These are phyloP conservation scores for Cydia pomonella DNA, from an alignment of 1,140 invertebrate genomes.

Conservation along the genomic window DNA sequence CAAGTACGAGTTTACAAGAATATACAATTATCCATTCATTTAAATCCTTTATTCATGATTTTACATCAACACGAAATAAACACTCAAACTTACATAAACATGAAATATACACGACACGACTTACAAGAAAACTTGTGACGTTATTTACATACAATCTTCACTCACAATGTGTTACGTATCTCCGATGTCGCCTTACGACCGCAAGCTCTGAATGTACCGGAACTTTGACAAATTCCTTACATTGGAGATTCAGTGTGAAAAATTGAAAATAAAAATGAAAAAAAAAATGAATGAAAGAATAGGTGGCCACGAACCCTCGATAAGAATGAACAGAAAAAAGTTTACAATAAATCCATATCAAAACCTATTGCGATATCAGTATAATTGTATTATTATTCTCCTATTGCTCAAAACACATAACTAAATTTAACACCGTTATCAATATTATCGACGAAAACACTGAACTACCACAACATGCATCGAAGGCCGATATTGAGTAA, in stretches of 20 bases:
- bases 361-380: conserved; percentile 1
- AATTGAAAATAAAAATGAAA: no score
- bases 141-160: not conserved
- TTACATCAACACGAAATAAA: not conserved
- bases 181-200: not conserved
- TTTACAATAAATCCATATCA: not conserved
- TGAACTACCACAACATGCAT: not conserved
- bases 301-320: not conserved
- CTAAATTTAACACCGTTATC: not conserved
- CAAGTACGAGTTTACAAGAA: not conserved
- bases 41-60: not conserved
- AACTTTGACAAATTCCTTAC: no score
- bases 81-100: not conserved
- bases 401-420: not conserved
- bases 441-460: not conserved
- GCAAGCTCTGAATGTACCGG: no score
- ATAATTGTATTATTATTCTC: not conserved
- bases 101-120: not conserved
- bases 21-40: not conserved
- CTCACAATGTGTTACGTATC: not conserved
- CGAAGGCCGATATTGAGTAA: not conserved
- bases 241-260: no score
- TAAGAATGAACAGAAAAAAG: not conserved
- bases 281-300: not conserved
- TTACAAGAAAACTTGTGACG: not conserved